phyloP scores from a whole-genome alignment of 1,140 invertebrate species.

The Contarinia nasturtii region DNA sequence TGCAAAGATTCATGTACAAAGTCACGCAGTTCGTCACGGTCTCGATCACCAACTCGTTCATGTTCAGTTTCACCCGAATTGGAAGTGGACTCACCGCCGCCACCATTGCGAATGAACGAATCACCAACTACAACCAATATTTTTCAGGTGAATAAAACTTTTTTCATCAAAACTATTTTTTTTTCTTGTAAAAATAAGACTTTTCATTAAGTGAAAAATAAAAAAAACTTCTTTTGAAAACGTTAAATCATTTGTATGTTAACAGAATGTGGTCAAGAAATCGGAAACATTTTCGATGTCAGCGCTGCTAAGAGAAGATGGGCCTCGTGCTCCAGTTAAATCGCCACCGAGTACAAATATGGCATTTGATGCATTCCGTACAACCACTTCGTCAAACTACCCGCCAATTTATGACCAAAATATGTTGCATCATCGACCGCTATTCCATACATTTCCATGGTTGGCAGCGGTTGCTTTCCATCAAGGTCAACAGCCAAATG shows the following conservation, averaged over 20 bases:
- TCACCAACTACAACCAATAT: conserved; percentile 26
- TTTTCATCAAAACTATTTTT: conserved; percentile 11
- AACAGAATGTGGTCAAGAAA: conserved; percentile 28
- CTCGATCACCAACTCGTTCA: conserved; percentile 29
- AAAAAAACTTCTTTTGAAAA: too few relatives aligned
- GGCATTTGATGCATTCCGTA: conserved; percentile 25
- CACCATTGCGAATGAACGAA: conserved; percentile 23
- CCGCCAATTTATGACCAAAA: conserved; percentile 16
- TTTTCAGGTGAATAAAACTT: conserved; percentile 23
- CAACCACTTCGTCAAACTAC: conserved; percentile 10
- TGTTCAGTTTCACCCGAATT: conserved; percentile 44
- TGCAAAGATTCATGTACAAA: neutral
- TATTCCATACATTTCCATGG: conserved; percentile 20
- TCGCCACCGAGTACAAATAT: conserved; percentile 23
- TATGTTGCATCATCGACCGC: conserved; percentile 19
- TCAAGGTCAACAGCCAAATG: conserved; percentile 19
- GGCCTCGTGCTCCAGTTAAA: conserved; percentile 34
- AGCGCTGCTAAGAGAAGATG: conserved; percentile 53
- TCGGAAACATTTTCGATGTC: conserved; percentile 63
- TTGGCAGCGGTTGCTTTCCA: conserved; percentile 22
- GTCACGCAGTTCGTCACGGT: conserved; percentile 27
- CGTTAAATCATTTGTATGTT: conserved; percentile 8
- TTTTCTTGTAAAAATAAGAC: too few relatives aligned
- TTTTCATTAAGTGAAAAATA: too few relatives aligned
- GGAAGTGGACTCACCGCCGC: conserved; percentile 46